These are phyloP conservation scores for Bombylius major DNA, from an alignment of 2,888 invertebrate species.

Conservation along the genomic window DNA sequence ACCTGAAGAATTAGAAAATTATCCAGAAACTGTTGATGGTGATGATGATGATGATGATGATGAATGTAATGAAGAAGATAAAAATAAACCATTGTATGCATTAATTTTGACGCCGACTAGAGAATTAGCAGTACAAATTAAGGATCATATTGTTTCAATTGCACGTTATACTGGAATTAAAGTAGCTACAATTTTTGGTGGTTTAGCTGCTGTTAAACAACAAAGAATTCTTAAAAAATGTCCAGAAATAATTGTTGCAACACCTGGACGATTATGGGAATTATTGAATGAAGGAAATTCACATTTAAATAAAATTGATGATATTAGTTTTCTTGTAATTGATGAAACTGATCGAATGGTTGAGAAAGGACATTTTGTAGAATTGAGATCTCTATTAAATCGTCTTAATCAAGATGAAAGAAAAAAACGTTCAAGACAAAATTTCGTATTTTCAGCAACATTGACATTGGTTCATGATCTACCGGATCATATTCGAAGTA, in stretches of 20 bases:
- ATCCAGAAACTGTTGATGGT: conserved; percentile 20
- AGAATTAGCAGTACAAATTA: conserved; percentile 90
- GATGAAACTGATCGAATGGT: conserved; percentile 99
- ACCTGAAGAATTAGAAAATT: conserved; percentile 24
- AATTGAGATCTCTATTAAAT: conserved; percentile 69
- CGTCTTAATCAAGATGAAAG: conserved; percentile 58
- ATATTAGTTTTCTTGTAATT: conserved; percentile 78
- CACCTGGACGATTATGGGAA: conserved; percentile 96
- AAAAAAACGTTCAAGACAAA: conserved; percentile 57
- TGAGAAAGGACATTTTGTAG: conserved; percentile 90
- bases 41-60: conserved; percentile 17
- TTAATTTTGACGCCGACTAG: conserved; percentile 90
- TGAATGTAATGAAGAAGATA: conserved; percentile 13
- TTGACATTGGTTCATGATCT: conserved; percentile 82
- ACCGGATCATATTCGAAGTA: conserved; percentile 56
- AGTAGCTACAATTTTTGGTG: conserved; percentile 82
- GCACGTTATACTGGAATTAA: conserved; percentile 67
- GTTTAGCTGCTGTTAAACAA: conserved; percentile 89
- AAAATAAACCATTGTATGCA: conserved; percentile 49
- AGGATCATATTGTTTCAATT: conserved; percentile 64
- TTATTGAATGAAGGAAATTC: conserved; percentile 65
- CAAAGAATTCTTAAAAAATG: conserved; percentile 65
- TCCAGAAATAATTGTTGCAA: conserved; percentile 93
- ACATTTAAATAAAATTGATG: conserved; percentile 58
- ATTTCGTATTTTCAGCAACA: conserved; percentile 96